Evolutionary conservation across 1,140 invertebrate genomes (phyloP).

Genomic region (Habropoda laboriosa): DNA sequence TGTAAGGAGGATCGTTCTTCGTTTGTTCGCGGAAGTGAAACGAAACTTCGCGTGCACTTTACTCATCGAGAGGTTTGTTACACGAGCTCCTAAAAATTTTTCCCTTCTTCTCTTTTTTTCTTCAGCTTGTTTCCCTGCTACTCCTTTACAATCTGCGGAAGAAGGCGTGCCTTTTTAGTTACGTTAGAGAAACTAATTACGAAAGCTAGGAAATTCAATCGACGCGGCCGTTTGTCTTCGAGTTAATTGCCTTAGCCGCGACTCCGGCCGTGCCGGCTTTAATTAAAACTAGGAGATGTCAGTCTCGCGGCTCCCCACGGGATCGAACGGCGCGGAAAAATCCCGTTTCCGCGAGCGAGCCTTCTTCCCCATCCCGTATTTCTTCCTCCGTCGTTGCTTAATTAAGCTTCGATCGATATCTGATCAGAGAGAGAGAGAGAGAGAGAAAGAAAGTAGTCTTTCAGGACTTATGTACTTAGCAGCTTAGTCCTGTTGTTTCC

Average conservation of each 20-base stretch:
- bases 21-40: neutral
- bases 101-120: too few relatives aligned
- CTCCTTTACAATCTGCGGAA: too few relatives aligned
- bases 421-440: neutral
- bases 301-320: neutral
- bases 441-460: neutral
- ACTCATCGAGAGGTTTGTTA: neutral
- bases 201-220: slow-evolving; percentile 60
- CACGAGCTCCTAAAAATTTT: neutral
- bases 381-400: neutral
- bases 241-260: slow-evolving; percentile 52
- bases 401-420: slow-evolving; percentile 38
- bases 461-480: slow-evolving; percentile 32
- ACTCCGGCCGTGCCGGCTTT: slow-evolving; percentile 36
- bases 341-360: slow-evolving; percentile 24
- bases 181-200: slow-evolving; percentile 63
- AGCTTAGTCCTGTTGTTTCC: slow-evolving; percentile 25
- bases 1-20: neutral
- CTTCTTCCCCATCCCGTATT: neutral
- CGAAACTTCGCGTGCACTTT: neutral
- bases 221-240: slow-evolving; percentile 46
- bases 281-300: slow-evolving; percentile 47
- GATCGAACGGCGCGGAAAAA: slow-evolving; percentile 24
- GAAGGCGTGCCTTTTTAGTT: slow-evolving; percentile 21
- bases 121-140: too few relatives aligned